Evolutionary conservation across 2,113 vertebrate species (phyloP), one percentile per base, ranked within the genome.

Genomic region (Takifugu flavidus): DNA sequence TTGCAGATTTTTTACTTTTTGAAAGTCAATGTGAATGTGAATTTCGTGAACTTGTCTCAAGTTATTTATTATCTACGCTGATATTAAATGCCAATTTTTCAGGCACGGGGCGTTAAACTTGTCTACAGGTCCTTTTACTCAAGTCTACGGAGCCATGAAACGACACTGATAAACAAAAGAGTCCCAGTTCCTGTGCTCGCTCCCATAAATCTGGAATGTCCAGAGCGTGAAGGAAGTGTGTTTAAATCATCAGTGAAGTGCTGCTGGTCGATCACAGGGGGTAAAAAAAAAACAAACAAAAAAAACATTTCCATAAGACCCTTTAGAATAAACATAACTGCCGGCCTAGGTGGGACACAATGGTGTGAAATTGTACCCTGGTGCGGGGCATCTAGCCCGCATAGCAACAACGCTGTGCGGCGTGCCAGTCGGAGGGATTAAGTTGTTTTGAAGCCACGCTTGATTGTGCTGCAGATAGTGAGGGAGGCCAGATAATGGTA

Each of bases 291-390:
- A 59, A 80, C 72, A 78, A 86, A 87, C 82, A 80, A 78, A 67
- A 66, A 58, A 58, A 55, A 53, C 68, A 64, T 72, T 78, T 76
- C 70, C 71, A 76, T 65, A 67, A 77, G 66, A 72, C 57, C 44
- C 53, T 71, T 59, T 65, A 80, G 59, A 61, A 80, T 76, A 79
- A 87, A 86, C 84, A 81, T 61, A 65, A 72, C 82, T 70, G 75
- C 62, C 49, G 66, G 56, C 61, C 62, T 63, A 54, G 68, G 70
- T 64, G 54, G 60, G 75, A 87, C 70, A 84, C 75, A 84, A 76
- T 82, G 72, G 84, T 86, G 88, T 90, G 82, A 89, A 88, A 87
- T 73, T 75, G 58, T 82, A 88, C 72, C 75, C 83, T 61, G 56
- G 56, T 73, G 70, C 60, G 70, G 69, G 70, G 78, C 71, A 86